A percentile compares a stretch with the other conserved stretches of the same genome.
These are phyloP conservation scores for Melanotaenia nigrans DNA, from an alignment of 2,797 vertebrate species.

Conservation along the genomic window DNA sequence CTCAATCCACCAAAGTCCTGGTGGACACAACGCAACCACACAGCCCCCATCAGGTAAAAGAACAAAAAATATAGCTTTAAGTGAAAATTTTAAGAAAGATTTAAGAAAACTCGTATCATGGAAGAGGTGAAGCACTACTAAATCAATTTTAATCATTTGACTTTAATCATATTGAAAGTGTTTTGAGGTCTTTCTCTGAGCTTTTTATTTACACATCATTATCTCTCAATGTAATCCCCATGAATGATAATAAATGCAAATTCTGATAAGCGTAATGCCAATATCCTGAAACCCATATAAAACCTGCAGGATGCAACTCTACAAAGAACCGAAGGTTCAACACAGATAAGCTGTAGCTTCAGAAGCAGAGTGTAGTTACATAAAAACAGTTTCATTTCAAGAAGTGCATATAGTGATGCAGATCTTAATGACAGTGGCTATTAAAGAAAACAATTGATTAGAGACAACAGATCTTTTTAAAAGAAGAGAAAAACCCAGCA, in stretches of 20 bases:
- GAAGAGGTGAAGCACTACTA: too few species aligned
- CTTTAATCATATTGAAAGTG: constrained; percentile 26
- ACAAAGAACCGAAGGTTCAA: not conserved
- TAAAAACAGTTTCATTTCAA: not conserved
- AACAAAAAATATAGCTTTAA: too few species aligned
- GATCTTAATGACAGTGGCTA: not conserved
- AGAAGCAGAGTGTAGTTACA: not conserved
- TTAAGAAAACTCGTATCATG: too few species aligned
- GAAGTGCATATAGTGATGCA: not conserved
- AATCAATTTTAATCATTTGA: not conserved
- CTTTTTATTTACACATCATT: constrained; percentile 43
- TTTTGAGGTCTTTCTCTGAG: constrained; percentile 43
- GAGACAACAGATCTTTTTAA: constrained; percentile 2
- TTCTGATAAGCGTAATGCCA: constrained; percentile 21
- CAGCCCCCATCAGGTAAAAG: constrained; percentile 91
- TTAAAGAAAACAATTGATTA: not conserved
- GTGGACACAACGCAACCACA: constrained; percentile 85
- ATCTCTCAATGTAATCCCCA: constrained; percentile 30
- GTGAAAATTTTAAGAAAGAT: too few species aligned
- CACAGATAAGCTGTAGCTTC: not conserved
- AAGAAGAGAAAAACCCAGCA: constrained; percentile 6
- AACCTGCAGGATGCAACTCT: constrained; percentile 2
- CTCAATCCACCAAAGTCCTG: too few species aligned
- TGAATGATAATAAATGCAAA: constrained; percentile 41
- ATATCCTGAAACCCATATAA: not conserved